Conservation (phyloP, 53 echinoderm and acorn worm genomes). For the Henricia sp. region DNA sequence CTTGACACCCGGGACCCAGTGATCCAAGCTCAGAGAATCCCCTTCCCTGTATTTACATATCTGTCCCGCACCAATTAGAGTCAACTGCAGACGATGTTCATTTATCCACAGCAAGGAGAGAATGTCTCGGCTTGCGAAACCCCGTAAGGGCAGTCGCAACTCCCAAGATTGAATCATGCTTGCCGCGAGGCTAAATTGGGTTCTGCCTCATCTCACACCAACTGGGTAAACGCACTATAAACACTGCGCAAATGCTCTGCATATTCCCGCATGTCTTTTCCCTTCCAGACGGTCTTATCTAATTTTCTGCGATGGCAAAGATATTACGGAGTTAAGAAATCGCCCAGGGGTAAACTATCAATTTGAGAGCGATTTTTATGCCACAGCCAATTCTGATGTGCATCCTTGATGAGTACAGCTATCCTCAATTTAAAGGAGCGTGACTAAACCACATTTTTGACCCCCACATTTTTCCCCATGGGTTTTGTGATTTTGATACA, state of each 20-base stretch:
- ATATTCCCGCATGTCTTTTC: not conserved
- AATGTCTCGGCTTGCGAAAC: not conserved
- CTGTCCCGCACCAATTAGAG: not conserved
- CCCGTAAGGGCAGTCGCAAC: too few relatives aligned
- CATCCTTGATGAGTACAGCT: too few relatives aligned
- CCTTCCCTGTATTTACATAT: constrained; percentile 1
- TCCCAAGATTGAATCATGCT: too few relatives aligned
- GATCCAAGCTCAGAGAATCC: not conserved
- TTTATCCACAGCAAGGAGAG: not conserved
- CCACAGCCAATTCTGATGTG: constrained; percentile 38
- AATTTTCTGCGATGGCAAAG: constrained; percentile 21
- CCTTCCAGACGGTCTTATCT: not conserved
- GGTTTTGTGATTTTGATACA: too few relatives aligned
- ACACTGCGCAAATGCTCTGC: not conserved
- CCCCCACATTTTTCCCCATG: too few relatives aligned
- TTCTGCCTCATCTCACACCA: not conserved
- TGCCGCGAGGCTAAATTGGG: too few relatives aligned
- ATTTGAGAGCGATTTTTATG: constrained; percentile 58
- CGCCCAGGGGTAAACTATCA: constrained; percentile 35
- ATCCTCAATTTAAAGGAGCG: too few relatives aligned
- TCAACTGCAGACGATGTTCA: not conserved
- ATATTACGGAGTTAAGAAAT: not conserved
- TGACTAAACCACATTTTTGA: too few relatives aligned
- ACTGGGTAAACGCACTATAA: constrained; percentile 45
- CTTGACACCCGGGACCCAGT: not conserved